phyloP scores from a whole-genome alignment of 1,140 invertebrate species.

The Caenorhabditis remanei region DNA sequence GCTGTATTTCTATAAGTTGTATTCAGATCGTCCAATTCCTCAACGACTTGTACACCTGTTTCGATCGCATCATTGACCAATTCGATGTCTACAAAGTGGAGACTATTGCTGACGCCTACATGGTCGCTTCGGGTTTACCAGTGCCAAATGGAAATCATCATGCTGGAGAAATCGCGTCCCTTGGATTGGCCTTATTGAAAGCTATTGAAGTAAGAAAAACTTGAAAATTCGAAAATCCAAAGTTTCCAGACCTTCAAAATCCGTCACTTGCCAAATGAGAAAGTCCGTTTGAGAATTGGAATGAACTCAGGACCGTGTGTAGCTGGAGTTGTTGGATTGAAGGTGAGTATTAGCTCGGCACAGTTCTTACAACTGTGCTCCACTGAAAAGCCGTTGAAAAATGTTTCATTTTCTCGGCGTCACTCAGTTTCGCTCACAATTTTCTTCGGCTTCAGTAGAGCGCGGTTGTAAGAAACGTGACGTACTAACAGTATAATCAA shows the following conservation, averaged over 20 bases:
- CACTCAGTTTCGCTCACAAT: no score
- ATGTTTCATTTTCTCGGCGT: no score
- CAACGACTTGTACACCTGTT: conserved; percentile 94
- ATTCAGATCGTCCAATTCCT: conserved; percentile 89
- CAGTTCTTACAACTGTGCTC: no score
- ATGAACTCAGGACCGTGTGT: conserved; percentile 78
- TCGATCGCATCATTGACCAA: conserved; percentile 93
- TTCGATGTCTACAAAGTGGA: conserved; percentile 95
- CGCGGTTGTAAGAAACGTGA: no score
- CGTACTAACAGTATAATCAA: no score
- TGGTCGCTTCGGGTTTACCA: conserved; percentile 83
- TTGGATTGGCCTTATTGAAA: conserved; percentile 56
- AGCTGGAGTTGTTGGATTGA: conserved; percentile 87
- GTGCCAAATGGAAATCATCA: conserved; percentile 80
- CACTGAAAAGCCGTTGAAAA: no score
- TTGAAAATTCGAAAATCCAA: conserved; percentile 73
- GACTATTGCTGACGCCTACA: conserved; percentile 85
- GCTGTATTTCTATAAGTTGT: not conserved
- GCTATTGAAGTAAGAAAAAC: conserved; percentile 78
- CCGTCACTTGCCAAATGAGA: conserved; percentile 88
- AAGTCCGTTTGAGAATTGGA: conserved; percentile 82
- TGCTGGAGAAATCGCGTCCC: conserved; percentile 80
- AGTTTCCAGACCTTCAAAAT: conserved; percentile 82
- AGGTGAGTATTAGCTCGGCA: no score
- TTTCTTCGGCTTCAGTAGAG: no score